Evolutionary conservation across 2,797 vertebrate genomes (phyloP).

Genomic region (Geotrypetes seraphini): DNA sequence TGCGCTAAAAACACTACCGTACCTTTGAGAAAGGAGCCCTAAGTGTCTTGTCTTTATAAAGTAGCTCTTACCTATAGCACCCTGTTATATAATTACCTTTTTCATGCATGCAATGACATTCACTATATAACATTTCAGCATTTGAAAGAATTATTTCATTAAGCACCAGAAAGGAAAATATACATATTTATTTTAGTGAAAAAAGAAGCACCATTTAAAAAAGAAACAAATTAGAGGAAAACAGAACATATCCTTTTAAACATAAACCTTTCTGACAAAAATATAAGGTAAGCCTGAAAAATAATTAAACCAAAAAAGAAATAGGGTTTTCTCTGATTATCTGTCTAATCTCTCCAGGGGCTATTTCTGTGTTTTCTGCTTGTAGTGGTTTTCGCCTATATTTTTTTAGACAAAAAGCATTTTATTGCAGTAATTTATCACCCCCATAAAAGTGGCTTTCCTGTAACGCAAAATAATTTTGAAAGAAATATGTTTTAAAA

Average conservation of each 20-base stretch:
- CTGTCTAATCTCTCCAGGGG: conserved; percentile 53
- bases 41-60: too few species aligned
- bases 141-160: too few species aligned
- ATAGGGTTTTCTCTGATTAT: conserved; percentile 34
- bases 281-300: conserved; percentile 42
- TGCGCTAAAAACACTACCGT: too few species aligned
- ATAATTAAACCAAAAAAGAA: conserved; percentile 55
- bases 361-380: conserved; percentile 48
- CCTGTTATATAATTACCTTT: too few species aligned
- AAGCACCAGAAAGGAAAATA: too few species aligned
- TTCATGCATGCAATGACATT: too few species aligned
- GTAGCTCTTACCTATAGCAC: too few species aligned
- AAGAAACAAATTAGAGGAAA: conserved; percentile 3
- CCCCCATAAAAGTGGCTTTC: conserved; percentile 80
- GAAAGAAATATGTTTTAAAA: conserved; percentile 89
- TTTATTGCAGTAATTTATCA: conserved; percentile 99
- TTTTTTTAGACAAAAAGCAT: conserved; percentile 57
- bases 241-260: conserved; percentile 18
- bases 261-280: conserved; percentile 41
- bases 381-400: conserved; percentile 48
- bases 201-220: conserved; percentile 11
- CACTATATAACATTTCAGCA: too few species aligned
- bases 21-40: too few species aligned
- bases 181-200: too few species aligned
- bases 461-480: conserved; percentile 73